Base-by-base conservation (phyloP, 1,140 invertebrate species). In the Leptonema lineaticorne region DNA sequence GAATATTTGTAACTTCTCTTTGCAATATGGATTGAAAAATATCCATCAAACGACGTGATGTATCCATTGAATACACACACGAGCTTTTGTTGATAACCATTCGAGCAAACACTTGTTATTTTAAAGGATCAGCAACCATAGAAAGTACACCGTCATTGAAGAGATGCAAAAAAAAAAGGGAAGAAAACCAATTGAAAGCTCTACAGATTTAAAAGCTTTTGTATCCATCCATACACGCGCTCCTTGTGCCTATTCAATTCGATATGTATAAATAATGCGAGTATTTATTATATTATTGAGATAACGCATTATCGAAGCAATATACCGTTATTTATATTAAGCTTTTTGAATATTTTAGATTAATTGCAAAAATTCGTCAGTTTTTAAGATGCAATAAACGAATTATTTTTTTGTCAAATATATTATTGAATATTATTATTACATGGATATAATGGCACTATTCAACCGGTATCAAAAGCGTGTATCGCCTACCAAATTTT, bases 21-120 rank as follows among this genome's bases (percentile, higher is more conserved):
- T 50, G 62, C 62, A 62, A 62, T 62, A 45, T 24, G 67, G 29
- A 63, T 68, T 20, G 67, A 53, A 66, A 26, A 63, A 64, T 69
- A 69, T 63, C 59, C 67, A 64, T 63, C 67, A 53, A 64, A 58
- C 48, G 22, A 63, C 64, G 67, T 45, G 46, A 53, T 64, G 41
- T 56, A 30, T 63, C 67, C 64, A 58, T 57, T 53, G 67, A 64
- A 69, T 45, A 16, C 37, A 14, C 30, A 24, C 9, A 59, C 37
- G 46, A 56, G 48, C 8, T 53, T 50, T 69, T 69, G 67, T 69
- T 41, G 67, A 64, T 64, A 69, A 69, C 62, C 67, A 69, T 69
- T 69, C 41, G 67, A 69, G 67, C 67, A 69, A 69, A 69, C 67
- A 69, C 67, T 69, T 69, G 67, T 69, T 69, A 69, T 69, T 69